These are phyloP conservation scores for Spea multiplicata DNA, from an alignment of 2,113 vertebrate species.

Conservation along the genomic window DNA sequence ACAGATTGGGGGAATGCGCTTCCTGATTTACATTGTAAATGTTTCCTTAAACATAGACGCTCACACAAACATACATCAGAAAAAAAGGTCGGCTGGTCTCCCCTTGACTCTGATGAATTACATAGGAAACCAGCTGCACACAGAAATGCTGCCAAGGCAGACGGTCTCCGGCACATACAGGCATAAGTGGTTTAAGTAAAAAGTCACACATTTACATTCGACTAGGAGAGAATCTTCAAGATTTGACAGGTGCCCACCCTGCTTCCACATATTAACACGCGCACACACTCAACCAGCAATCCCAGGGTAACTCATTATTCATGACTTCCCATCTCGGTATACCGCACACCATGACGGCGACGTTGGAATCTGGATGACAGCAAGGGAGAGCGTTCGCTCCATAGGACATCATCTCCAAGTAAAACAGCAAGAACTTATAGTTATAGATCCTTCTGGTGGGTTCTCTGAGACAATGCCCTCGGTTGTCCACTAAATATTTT, in stretches of 20 bases:
- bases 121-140: conserved; percentile 29
- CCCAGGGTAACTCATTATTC: conserved; percentile 38
- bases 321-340: conserved; percentile 1
- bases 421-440: conserved; percentile 11
- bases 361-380: conserved; percentile 2
- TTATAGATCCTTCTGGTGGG: background rate
- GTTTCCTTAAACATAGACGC: conserved; percentile 24
- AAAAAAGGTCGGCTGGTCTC: conserved; percentile 22
- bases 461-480: background rate
- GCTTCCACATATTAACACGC: conserved; percentile 35
- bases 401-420: conserved; percentile 11
- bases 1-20: background rate
- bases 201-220: conserved; percentile 41
- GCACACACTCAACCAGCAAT: conserved; percentile 14
- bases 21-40: background rate
- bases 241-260: conserved; percentile 39
- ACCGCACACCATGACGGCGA: background rate
- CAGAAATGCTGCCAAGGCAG: conserved; percentile 36
- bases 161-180: conserved; percentile 29
- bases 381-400: background rate
- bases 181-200: conserved; percentile 29
- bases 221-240: conserved; percentile 5
- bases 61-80: conserved; percentile 24
- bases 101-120: conserved; percentile 45
- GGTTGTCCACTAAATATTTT: background rate